Base-by-base conservation (phyloP, 1,140 invertebrate genomes). In the Procambarus clarkii region DNA sequence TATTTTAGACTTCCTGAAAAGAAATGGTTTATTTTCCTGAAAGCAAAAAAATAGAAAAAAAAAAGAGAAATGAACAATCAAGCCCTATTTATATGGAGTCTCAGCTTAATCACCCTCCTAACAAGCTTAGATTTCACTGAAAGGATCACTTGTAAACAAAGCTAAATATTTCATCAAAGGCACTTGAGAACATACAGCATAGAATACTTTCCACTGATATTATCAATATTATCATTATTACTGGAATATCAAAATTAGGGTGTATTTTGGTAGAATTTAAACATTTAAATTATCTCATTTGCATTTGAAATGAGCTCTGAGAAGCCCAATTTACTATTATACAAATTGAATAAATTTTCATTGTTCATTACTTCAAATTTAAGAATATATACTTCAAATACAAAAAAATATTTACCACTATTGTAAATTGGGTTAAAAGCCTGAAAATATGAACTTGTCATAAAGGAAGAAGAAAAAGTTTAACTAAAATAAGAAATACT, bases 21-120 rank as follows among this genome's bases (percentile, higher is more conserved):
- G 54, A 58, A 81, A 80, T 34, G 64, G 48, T 74, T 80, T 88
- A 88, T 89, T 82, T 89, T 48, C 80, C 87, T 89, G 87, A 81
- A 89, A 88, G 45, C 87, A 50, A 82, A 81, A 88, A 11, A 64
- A 18, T 4, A 64, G 3, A 24, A 82, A 34, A 71, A 45, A 71
- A 69, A 71, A n/a, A 50, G 74, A 78, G 44, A 81, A 64, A 88
- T 44, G 44, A 69, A 80, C 2, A 3, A 82, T 74, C 21, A 81
- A 80, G 64, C 78, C 11, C 69, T 71, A 71, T 11, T 18, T 3
- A n/a, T 71, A 7, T 71, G 69, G 24, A 54, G 24, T 81, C 48
- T 81, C 8, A 54, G 48, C 11, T 81, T 54, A 81, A 54, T 48
- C 21, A 58, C 18, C 24, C 21, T 24, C 79, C 79, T 81, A 81